Evolutionary conservation across 2,797 vertebrate species (phyloP), one percentile per base, ranked within the genome.

Genomic region (Simalia tracyae): DNA sequence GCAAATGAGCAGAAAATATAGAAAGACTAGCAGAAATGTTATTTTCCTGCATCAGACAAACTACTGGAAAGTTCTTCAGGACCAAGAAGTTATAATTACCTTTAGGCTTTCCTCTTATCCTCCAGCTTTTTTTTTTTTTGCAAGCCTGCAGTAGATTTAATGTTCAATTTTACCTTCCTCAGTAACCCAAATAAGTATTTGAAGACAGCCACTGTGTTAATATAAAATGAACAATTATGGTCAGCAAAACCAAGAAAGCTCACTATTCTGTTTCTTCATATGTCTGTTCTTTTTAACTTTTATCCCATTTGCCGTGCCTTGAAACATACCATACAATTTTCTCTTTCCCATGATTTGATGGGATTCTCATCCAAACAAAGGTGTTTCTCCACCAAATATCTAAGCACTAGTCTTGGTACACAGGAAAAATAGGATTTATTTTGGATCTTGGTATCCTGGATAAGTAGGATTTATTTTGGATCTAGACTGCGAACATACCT

Each of bases 141-240:
- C 91, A 59, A 63, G 90, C 88, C 91, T 92, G 1, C 0, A 66
- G n/a, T 56, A 22, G 93, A 85, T 93, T 93, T 90, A 91, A 92
- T 93, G 76, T 87, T 93, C 57, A 54, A 93, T 76, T 94, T 94
- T 94, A 87, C 56, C 86, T 61, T 81, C 42, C 31, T 90, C 86
- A 17, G 2, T 28, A 54, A n/a, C 54, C 88, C 22, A 59, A 64
- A 72, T 31, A 63, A 61, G 9, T 31, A 68, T n/a, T 26, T 14
- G 61, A 46, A 68, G 50, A 54, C 8, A 8, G 36, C 24, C 6
- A 11, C 5, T 1, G 10, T 42, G 19, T 31, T 42, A 86, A 60
- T 36, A 86, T 86, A 60, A 36, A 86, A 36, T 19, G 84, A n/a
- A 86, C 8, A 54, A 64, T 50, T 26, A 14, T 3, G 22, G 19